These are phyloP conservation scores for Orthonyx spaldingii DNA, from an alignment of 2,113 vertebrate genomes.

Conservation along the genomic window DNA sequence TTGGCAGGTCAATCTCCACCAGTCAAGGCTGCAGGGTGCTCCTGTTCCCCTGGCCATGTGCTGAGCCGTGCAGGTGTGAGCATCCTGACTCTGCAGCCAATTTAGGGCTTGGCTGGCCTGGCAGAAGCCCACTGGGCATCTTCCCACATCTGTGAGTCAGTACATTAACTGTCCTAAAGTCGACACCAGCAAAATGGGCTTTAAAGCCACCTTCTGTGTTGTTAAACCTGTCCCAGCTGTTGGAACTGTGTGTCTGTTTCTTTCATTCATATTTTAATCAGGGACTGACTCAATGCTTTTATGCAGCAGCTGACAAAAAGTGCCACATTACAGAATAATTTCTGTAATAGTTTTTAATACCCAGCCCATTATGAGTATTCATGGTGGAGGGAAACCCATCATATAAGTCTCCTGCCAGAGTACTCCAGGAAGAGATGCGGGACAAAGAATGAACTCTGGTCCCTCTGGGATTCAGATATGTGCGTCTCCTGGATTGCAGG, in stretches of 20 bases:
- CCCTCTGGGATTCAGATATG: background rate
- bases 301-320: background rate
- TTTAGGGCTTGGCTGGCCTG: background rate
- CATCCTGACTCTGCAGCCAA: background rate
- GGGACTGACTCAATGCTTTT: background rate
- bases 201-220: background rate
- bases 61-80: background rate
- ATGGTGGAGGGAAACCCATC: background rate
- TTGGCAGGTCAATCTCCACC: background rate
- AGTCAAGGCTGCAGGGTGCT: background rate
- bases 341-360: background rate
- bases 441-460: background rate
- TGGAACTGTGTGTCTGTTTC: background rate
- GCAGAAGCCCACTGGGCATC: background rate
- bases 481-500: background rate
- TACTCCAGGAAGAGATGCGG: background rate
- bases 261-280: background rate
- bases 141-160: background rate
- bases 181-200: fast-evolving
- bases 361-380: background rate
- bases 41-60: fast-evolving
- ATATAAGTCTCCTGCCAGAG: background rate
- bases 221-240: background rate
- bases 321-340: background rate
- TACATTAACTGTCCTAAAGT: background rate